A percentile compares a stretch with the other conserved stretches of the same genome.
Conservation (phyloP, 2,888 invertebrate species). For the Clitarchus hookeri region DNA sequence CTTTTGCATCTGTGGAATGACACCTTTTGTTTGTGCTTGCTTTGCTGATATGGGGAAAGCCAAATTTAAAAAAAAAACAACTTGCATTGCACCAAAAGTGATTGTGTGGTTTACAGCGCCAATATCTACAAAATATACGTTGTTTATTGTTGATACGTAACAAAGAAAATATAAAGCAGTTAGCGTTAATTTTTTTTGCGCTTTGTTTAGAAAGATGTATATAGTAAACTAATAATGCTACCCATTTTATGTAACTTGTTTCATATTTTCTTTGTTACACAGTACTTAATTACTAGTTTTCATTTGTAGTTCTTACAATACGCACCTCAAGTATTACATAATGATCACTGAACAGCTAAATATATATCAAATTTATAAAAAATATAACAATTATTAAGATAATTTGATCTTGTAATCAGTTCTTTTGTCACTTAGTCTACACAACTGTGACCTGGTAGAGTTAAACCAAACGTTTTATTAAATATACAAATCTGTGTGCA, state of each 20-base stretch:
- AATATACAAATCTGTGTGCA: too few relatives aligned
- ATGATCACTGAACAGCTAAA: slow-evolving; percentile 4
- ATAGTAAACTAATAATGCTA: background rate
- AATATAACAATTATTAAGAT: too few relatives aligned
- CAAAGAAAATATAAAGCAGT: background rate
- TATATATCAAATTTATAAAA: background rate
- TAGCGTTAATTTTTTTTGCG: background rate
- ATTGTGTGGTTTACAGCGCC: background rate
- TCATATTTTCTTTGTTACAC: background rate
- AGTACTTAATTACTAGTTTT: background rate
- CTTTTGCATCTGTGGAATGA: slow-evolving; percentile 6
- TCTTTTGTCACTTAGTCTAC: too few relatives aligned
- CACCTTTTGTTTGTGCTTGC: background rate
- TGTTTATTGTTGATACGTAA: background rate
- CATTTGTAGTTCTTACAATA: background rate
- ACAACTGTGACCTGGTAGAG: too few relatives aligned
- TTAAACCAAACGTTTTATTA: too few relatives aligned
- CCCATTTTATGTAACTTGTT: background rate
- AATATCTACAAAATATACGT: background rate
- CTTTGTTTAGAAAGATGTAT: too few relatives aligned
- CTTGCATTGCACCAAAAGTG: background rate
- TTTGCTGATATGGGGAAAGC: background rate
- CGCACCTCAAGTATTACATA: background rate
- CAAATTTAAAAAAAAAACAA: background rate
- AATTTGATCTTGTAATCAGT: too few relatives aligned